Evolutionary conservation across 2,113 vertebrate species (phyloP).

Genomic region (Panurus biarmicus): DNA sequence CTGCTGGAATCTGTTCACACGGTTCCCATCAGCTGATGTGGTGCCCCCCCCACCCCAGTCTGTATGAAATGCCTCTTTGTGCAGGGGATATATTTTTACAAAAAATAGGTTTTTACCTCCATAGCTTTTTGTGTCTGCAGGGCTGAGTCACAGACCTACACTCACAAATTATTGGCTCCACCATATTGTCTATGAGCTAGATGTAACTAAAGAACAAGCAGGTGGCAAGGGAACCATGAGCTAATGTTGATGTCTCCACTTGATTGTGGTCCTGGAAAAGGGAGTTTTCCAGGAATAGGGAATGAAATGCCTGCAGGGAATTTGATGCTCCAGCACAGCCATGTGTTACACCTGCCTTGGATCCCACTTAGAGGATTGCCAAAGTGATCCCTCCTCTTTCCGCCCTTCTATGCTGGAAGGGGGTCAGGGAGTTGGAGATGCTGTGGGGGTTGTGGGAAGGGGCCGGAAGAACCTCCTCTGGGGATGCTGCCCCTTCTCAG

Average conservation of each 20-base stretch:
- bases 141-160: background rate
- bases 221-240: background rate
- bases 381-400: background rate
- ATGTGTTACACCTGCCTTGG: background rate
- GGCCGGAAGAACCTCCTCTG: background rate
- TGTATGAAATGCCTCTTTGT: background rate
- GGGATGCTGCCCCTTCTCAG: background rate
- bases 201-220: background rate
- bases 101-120: background rate
- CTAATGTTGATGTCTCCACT: background rate
- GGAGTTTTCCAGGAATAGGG: background rate
- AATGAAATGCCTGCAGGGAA: background rate
- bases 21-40: background rate
- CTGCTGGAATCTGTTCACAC: background rate
- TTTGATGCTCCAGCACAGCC: background rate
- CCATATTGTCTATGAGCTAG: background rate
- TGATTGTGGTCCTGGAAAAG: background rate
- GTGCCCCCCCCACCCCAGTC: background rate
- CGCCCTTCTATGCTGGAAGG: background rate
- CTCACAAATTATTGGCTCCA: fast-evolving
- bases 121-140: background rate
- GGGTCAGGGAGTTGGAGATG: background rate
- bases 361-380: background rate
- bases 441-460: background rate
- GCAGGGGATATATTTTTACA: background rate